phyloP scores from a whole-genome alignment of 2,113 vertebrate species.

The Menura novaehollandiae region DNA sequence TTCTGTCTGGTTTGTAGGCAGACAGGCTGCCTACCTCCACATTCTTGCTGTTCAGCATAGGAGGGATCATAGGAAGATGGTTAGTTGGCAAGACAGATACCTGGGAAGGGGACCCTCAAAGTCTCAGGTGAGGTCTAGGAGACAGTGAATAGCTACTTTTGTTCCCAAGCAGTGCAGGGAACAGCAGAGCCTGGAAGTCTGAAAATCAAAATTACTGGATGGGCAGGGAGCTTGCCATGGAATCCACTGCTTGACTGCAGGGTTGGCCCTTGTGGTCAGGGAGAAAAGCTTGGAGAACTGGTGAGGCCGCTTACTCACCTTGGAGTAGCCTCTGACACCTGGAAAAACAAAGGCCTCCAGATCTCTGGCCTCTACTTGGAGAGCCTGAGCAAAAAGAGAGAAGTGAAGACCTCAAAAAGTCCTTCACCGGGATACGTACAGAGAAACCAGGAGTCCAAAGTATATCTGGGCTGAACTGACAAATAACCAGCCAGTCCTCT shows the following conservation, averaged over 20 bases:
- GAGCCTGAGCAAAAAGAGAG: neutral
- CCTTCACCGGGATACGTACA: accelerated
- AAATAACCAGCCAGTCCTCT: neutral
- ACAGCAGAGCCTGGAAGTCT: neutral
- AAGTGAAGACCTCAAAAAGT: neutral
- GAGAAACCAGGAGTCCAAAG: neutral
- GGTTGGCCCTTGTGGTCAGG: neutral
- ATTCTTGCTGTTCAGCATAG: neutral
- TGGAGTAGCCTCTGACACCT: neutral
- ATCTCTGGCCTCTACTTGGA: neutral
- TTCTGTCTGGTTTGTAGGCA: neutral
- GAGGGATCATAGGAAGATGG: neutral
- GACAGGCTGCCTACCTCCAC: neutral
- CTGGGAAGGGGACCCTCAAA: neutral
- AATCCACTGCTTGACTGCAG: neutral
- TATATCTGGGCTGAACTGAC: neutral
- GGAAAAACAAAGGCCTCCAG: neutral
- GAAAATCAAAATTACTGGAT: neutral
- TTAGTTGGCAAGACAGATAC: neutral
- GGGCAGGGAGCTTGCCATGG: neutral
- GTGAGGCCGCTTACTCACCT: neutral
- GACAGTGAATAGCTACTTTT: neutral
- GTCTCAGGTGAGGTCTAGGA: neutral
- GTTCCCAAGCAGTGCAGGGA: neutral
- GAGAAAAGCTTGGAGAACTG: neutral